Conservation (phyloP, 2,797 vertebrate genomes). For the Hemitrygon akajei region DNA sequence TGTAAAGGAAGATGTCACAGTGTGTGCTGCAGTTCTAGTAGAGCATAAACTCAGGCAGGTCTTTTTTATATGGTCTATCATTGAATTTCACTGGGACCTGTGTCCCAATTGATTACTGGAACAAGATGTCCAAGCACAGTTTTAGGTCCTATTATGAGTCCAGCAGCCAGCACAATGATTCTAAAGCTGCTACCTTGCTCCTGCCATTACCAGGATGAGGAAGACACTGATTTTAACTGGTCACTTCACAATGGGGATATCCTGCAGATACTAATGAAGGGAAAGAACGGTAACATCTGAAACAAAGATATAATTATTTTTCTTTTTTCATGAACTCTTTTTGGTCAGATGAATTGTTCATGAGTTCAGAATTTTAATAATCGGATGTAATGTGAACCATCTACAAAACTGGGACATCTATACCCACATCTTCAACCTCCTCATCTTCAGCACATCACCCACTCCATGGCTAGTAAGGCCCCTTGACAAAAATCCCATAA, state of each 20-base stretch:
- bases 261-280: not conserved
- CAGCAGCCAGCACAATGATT: not conserved
- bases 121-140: not conserved
- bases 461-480: too few relatives aligned
- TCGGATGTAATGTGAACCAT: not conserved
- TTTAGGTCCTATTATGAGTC: not conserved
- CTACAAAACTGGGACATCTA: not conserved
- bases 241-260: not conserved
- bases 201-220: not conserved
- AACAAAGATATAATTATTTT: not conserved
- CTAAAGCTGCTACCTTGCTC: not conserved
- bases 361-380: not conserved
- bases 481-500: too few relatives aligned
- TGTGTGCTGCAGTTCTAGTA: not conserved
- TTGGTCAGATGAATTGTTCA: not conserved
- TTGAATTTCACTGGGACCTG: not conserved
- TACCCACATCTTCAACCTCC: not conserved
- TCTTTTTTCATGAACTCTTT: too few relatives aligned
- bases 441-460: too few relatives aligned
- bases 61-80: not conserved
- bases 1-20: not conserved
- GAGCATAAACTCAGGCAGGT: not conserved
- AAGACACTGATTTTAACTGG: not conserved
- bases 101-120: not conserved
- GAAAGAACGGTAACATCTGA: not conserved